These are phyloP conservation scores for Elmis aenea DNA, from an alignment of 2,888 invertebrate species.

Conservation along the genomic window DNA sequence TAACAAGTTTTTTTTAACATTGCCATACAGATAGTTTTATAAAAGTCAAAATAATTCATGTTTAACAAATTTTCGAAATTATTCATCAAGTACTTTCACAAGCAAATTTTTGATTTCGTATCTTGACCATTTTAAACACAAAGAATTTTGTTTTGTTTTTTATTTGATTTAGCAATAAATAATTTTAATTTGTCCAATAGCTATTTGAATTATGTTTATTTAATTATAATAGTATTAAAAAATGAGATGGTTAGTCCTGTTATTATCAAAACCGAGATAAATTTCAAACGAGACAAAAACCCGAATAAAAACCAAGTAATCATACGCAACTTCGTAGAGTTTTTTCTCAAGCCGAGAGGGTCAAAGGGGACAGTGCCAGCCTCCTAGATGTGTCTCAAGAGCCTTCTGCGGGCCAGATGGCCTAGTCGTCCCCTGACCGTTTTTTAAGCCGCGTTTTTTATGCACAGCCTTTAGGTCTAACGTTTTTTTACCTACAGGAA, in stretches of 20 bases:
- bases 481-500: constrained; percentile 42
- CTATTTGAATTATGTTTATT: background rate
- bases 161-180: too few species aligned
- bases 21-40: too few species aligned
- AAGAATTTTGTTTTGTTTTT: too few species aligned
- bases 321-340: constrained; percentile 18
- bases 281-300: background rate
- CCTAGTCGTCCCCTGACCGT: constrained; percentile 43
- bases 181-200: background rate
- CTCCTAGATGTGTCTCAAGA: constrained; percentile 40
- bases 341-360: constrained; percentile 40
- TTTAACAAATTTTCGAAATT: too few species aligned
- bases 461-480: constrained; percentile 32
- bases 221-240: too few species aligned
- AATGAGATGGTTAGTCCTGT: too few species aligned
- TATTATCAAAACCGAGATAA: background rate
- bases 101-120: too few species aligned
- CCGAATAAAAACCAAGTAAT: too few species aligned
- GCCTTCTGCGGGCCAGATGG: constrained; percentile 43
- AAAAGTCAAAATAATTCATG: too few species aligned
- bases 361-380: constrained; percentile 39
- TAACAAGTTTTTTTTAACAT: too few species aligned
- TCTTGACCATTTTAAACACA: too few species aligned
- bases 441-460: constrained; percentile 47
- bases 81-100: too few species aligned